Percentiles rank a stretch among this genome's conserved stretches.
These are phyloP conservation scores for Noctua janthina DNA, from an alignment of 2,888 invertebrate species.

Conservation along the genomic window DNA sequence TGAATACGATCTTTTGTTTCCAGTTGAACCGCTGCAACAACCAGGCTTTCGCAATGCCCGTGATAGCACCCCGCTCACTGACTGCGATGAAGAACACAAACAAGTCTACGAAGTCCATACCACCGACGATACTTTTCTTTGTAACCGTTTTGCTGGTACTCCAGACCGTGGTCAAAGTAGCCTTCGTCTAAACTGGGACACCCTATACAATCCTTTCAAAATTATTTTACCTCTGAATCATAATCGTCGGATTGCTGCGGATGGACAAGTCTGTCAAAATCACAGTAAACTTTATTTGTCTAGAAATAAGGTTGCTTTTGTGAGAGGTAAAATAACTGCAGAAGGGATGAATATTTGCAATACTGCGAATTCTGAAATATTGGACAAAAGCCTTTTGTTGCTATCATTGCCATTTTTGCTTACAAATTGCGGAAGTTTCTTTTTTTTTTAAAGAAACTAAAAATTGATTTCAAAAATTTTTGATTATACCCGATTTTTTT, in stretches of 20 bases:
- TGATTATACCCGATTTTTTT: conserved; percentile 7
- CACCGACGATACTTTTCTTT: conserved; percentile 82
- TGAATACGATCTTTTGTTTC: conserved; percentile 47
- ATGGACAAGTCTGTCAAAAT: neutral
- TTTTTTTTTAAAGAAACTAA: no score
- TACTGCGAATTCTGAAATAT: neutral
- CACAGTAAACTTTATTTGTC: neutral
- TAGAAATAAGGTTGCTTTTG: neutral
- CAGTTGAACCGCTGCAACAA: conserved; percentile 86
- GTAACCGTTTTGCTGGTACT: conserved; percentile 83
- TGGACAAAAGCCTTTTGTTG: neutral
- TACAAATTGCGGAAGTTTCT: neutral
- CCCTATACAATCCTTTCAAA: neutral
- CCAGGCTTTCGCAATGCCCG: conserved; percentile 82
- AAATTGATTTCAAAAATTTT: no score
- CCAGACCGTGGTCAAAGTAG: conserved; percentile 85
- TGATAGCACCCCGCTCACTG: conserved; percentile 67
- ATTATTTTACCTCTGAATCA: neutral
- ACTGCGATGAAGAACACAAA: conserved; percentile 55
- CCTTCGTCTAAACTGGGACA: conserved; percentile 73
- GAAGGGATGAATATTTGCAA: neutral
- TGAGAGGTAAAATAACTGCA: neutral
- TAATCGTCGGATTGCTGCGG: neutral
- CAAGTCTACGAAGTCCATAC: conserved; percentile 71
- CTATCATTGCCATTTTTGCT: neutral